These are phyloP conservation scores for Andrena minutula DNA, from an alignment of 2,888 invertebrate species.

Conservation along the genomic window DNA sequence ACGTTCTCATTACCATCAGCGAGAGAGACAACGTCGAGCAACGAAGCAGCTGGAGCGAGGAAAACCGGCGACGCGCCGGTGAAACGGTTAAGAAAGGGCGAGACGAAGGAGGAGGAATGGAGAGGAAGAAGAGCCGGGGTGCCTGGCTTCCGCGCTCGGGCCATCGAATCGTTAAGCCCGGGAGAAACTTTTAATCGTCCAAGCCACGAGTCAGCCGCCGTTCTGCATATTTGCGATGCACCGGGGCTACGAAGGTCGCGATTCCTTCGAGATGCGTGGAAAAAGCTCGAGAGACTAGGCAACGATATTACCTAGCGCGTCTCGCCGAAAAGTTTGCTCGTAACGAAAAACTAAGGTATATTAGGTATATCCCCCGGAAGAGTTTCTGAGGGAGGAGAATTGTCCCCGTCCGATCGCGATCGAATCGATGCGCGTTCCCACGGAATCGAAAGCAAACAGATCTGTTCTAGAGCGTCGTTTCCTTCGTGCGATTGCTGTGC, in stretches of 20 bases:
- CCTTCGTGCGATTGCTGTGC: conserved; percentile 10
- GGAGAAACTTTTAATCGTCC: conserved; percentile 68
- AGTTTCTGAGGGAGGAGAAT: too few relatives aligned
- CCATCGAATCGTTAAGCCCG: conserved; percentile 64
- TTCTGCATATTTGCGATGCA: conserved; percentile 48
- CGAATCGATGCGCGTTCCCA: too few relatives aligned
- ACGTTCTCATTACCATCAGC: conserved; percentile 38
- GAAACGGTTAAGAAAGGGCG: conserved; percentile 21
- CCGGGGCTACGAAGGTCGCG: conserved; percentile 31
- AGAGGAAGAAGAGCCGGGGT: neutral
- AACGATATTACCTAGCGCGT: conserved; percentile 55
- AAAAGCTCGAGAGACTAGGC: neutral
- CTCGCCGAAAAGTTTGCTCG: conserved; percentile 37
- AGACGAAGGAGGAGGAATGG: neutral
- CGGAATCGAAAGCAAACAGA: conserved; percentile 19
- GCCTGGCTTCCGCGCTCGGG: conserved; percentile 49
- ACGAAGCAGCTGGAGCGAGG: conserved; percentile 26
- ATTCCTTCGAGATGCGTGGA: conserved; percentile 41
- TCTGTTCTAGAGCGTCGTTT: neutral
- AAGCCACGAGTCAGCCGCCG: conserved; percentile 35
- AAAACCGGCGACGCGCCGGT: neutral
- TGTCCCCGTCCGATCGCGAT: too few relatives aligned
- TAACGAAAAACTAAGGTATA: neutral
- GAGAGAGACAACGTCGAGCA: conserved; percentile 13
- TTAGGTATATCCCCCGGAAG: too few relatives aligned